These are phyloP conservation scores for Leptocoma aspasia DNA, from an alignment of 2,113 vertebrate genomes.

Conservation along the genomic window DNA sequence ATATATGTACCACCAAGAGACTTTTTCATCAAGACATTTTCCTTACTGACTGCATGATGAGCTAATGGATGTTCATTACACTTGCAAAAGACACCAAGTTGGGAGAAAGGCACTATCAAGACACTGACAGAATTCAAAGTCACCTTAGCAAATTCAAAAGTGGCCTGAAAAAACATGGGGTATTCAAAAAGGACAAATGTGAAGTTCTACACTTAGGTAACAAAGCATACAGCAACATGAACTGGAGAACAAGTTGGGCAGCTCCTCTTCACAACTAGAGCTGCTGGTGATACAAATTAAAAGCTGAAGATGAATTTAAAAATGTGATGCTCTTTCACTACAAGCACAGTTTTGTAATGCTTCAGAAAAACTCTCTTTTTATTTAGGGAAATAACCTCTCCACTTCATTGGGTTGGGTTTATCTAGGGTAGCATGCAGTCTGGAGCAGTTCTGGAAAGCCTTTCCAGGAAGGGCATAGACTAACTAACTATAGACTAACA, in stretches of 20 bases:
- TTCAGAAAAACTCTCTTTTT: neutral
- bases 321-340: neutral
- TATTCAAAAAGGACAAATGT: neutral
- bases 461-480: neutral
- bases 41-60: neutral
- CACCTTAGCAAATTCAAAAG: neutral
- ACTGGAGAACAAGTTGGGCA: neutral
- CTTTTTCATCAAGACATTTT: neutral
- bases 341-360: neutral
- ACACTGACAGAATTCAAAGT: neutral
- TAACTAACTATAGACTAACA: no score
- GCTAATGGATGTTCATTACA: neutral
- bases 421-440: accelerated
- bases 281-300: neutral
- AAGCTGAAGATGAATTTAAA: neutral
- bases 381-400: neutral
- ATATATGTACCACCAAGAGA: neutral
- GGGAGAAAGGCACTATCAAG: neutral
- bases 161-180: neutral
- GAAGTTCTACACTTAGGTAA: neutral
- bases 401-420: neutral
- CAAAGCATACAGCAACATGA: neutral
- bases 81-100: neutral
- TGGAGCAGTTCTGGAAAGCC: neutral
- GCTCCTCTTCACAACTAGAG: neutral